Evolutionary conservation across 2,888 invertebrate species (phyloP), one percentile per base, ranked within the genome.

Genomic region (Pharmacophagus antenor): DNA sequence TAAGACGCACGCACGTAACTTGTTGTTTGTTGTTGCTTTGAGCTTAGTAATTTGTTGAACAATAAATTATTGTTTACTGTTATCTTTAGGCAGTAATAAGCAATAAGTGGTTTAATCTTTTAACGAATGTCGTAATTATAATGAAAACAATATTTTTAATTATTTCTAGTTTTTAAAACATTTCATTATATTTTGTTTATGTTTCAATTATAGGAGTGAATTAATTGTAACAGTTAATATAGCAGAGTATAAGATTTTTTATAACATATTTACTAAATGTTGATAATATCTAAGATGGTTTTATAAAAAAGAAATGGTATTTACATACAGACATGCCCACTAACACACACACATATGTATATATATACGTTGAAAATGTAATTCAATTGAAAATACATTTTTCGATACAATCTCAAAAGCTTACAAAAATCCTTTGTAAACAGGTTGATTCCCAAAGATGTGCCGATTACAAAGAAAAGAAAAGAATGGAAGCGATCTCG

Each of bases 381-480:
- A 22, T 46, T 7, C 12, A 22, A 51, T 47, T 58, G 22, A 46
- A 58, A 50, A 49, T 21, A 27, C 18, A 37, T 31, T 47, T 44
- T 18, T 46, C 52, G 46, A 52, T 52, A 52, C 31, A 58, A 58
- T 58, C 51, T 46, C 52, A 18, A 31, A 79, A 80, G 70, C 74
- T 73, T 67, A 64, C 62, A 64, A 67, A 46, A 70, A 73, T 71
- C 80, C 79, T 84, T 85, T 84, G 81, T 82, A 65, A 66, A 55
- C 64, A 71, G 65, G 79, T 77, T 79, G 77, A 80, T 81, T 76
- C 74, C 73, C 68, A 68, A 78, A 80, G 84, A 85, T 83, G 76
- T 76, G 74, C 70, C 73, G 74, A 82, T 85, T 82, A 83, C 86
- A 88, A 87, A 86, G 82, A 76, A 72, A 69, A 67, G 65, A 65